Percentiles rank a stretch among this genome's conserved stretches.
These are phyloP conservation scores for Augiades crinisus DNA, from an alignment of 2,888 invertebrate species.

Conservation along the genomic window DNA sequence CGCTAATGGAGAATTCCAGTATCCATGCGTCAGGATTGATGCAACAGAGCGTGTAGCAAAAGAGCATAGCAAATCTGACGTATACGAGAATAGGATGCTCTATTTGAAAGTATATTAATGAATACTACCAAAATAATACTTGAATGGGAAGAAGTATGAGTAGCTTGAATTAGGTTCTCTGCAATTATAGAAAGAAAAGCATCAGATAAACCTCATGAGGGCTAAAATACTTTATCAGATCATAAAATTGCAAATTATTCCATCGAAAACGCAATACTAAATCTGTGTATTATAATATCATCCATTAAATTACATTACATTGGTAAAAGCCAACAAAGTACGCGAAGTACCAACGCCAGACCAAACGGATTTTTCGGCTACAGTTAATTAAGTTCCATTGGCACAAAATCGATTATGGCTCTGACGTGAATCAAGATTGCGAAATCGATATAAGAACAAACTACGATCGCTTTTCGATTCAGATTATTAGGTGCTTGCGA, in stretches of 20 bases:
- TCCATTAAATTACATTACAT: neutral
- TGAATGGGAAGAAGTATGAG: too few species aligned
- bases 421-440: constrained; percentile 38
- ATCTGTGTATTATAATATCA: neutral
- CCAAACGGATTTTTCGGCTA: constrained; percentile 34
- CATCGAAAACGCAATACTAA: neutral
- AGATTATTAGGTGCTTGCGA: neutral
- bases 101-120: too few species aligned
- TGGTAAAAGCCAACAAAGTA: neutral
- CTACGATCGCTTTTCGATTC: neutral
- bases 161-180: too few species aligned
- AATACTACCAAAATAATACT: too few species aligned
- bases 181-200: too few species aligned
- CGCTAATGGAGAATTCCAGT: neutral
- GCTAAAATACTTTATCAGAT: too few species aligned
- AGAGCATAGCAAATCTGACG: too few species aligned
- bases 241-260: neutral
- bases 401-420: constrained; percentile 38
- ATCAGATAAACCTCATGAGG: too few species aligned
- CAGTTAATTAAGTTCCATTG: constrained; percentile 40
- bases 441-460: constrained; percentile 35
- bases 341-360: constrained; percentile 28
- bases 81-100: too few species aligned
- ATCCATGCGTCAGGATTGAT: too few species aligned
- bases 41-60: too few species aligned